Base-by-base conservation (phyloP, 92 coral and sea anemone genomes). In the Palythoa caribaeorum region DNA sequence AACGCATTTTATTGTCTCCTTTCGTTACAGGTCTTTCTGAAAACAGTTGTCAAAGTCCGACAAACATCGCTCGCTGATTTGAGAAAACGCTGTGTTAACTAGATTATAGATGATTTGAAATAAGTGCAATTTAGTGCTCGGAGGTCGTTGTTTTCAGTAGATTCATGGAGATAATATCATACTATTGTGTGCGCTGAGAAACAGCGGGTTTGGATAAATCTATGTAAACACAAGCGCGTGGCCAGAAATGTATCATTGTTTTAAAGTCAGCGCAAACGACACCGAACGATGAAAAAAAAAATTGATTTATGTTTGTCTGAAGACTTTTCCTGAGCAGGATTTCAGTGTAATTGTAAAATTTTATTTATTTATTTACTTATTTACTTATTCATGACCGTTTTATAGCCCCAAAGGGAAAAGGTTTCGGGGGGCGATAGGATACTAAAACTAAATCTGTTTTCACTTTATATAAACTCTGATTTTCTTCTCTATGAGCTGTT, bases 181-280 rank as follows among this genome's bases (percentile, higher is more conserved):
- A 37, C 93, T 48, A 93, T 93, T 93, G 96, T 91, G 52, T 65
- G 70, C 52, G 68, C 17, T 75, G 79, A n/a, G 40, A 71, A 85
- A 73, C 92, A 77, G 90, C 65, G 80, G 71, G 88, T 53, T 15
- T 48, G 50, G 44, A 54, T 53, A 76, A 74, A 72, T 66, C 71
- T 78, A 75, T 77, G 96, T 81, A 91, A 93, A 95, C 94, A 95
- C 7, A 20, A 91, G 81, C 96, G 98, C 96, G 96, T 93, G 98
- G 92, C 94, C 78, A 90, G 65, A 90, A 69, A 9, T 55, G 28
- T 55, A 73, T 71, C 91, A 83, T 88, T 87, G 80, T 74, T 87
- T 51, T 17, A 40, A 7, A 72, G 12, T 0, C 40, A 37, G 63
- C 13, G 76, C 91, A 60, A n/a, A 36, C 80, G 77, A 85, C 54